Conservation (phyloP, 2,888 invertebrate species). For the Helleia helle region DNA sequence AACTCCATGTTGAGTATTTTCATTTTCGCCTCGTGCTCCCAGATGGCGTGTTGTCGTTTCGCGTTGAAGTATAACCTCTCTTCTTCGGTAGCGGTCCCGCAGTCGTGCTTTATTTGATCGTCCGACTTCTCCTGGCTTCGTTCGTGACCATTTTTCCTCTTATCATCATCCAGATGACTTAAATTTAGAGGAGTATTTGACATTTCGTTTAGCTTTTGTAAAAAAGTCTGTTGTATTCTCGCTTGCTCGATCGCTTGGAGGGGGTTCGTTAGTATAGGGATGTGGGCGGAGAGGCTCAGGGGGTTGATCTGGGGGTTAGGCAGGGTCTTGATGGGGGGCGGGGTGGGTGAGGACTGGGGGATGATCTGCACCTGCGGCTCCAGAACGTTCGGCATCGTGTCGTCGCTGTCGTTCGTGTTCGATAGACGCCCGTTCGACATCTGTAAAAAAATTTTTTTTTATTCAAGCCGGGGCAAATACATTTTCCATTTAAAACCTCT, state of each 20-base stretch:
- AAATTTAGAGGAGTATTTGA: slow-evolving; percentile 63
- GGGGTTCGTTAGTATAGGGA: slow-evolving; percentile 43
- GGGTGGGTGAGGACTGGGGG: slow-evolving; percentile 53
- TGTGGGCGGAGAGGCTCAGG: slow-evolving; percentile 28
- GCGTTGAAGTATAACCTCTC: slow-evolving; percentile 58
- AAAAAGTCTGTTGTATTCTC: slow-evolving; percentile 52
- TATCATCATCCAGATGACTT: slow-evolving; percentile 54
- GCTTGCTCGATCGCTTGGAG: slow-evolving; percentile 60
- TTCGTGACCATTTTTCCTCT: slow-evolving; percentile 41
- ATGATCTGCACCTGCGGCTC: slow-evolving; percentile 63
- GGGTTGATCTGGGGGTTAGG: slow-evolving; percentile 28
- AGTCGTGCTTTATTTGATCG: slow-evolving; percentile 42
- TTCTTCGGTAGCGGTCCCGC: slow-evolving; percentile 47
- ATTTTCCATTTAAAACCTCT: too few species aligned
- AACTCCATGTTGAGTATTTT: slow-evolving; percentile 66
- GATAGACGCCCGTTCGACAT: slow-evolving; percentile 70
- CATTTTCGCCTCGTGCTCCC: slow-evolving; percentile 71
- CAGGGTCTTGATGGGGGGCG: slow-evolving; percentile 31
- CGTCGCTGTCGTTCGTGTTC: slow-evolving; percentile 68
- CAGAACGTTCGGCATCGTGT: slow-evolving; percentile 62
- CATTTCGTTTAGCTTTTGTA: slow-evolving; percentile 56
- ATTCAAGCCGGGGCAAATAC: neutral
- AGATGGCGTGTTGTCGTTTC: slow-evolving; percentile 62
- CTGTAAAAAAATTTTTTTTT: slow-evolving; percentile 28
- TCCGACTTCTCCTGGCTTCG: slow-evolving; percentile 29